These are phyloP conservation scores for Platerodrilus igneus DNA, from an alignment of 2,888 invertebrate species.

Conservation along the genomic window DNA sequence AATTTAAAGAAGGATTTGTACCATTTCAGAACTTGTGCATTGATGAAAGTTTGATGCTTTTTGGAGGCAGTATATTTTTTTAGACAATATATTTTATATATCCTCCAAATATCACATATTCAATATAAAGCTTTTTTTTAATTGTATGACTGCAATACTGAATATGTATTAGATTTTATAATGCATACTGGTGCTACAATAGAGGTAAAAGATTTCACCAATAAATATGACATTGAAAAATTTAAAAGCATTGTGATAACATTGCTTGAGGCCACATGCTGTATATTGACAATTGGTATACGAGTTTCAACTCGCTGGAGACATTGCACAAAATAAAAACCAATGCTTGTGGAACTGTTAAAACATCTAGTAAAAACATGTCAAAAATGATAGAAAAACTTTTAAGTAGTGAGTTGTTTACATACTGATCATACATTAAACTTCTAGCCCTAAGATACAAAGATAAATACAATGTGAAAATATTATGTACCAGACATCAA, in stretches of 20 bases:
- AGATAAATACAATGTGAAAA: conserved; percentile 1
- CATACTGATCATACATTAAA: not conserved
- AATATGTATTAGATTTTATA: conserved; percentile 1
- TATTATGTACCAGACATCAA: not conserved
- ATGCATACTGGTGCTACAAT: not conserved
- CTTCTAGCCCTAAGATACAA: not conserved
- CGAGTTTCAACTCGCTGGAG: no score
- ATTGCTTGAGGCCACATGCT: not conserved
- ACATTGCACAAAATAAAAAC: no score
- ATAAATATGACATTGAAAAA: conserved; percentile 2
- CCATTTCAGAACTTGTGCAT: not conserved
- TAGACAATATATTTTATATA: no score
- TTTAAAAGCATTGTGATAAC: conserved; percentile 1
- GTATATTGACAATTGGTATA: not conserved
- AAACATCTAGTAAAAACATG: not conserved
- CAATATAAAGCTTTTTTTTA: not conserved
- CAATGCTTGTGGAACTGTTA: not conserved
- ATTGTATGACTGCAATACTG: not conserved
- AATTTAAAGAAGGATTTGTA: not conserved
- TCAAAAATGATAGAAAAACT: not conserved
- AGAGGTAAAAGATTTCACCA: not conserved
- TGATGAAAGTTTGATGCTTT: conserved; percentile 1
- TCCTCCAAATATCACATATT: not conserved
- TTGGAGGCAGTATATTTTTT: not conserved
- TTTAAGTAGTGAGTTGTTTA: not conserved